Evolutionary conservation across 2,888 invertebrate species (phyloP).

Genomic region (Eudiplozoon nipponicum): DNA sequence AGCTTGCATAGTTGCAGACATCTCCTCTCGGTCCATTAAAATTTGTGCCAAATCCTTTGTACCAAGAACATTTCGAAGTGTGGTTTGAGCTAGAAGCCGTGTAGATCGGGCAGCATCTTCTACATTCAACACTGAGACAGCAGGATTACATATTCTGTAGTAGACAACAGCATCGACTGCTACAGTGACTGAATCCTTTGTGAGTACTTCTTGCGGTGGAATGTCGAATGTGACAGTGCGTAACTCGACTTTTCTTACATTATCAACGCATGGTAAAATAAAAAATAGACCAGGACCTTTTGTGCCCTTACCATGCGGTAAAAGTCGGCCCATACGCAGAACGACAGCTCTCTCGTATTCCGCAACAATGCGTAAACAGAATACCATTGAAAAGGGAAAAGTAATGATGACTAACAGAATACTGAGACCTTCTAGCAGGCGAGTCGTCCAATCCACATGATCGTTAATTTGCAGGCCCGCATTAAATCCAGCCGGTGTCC

Average conservation of each 20-base stretch:
- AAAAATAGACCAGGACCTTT: conserved; percentile 20
- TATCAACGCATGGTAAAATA: conserved; percentile 20
- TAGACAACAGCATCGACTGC: conserved; percentile 25
- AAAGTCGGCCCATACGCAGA: conserved; percentile 20
- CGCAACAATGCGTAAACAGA: conserved; percentile 18
- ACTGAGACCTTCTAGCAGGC: background rate
- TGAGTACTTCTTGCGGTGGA: conserved; percentile 21
- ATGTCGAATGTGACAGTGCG: conserved; percentile 20
- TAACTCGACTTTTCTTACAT: conserved; percentile 17
- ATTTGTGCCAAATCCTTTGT: conserved; percentile 22
- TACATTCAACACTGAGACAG: conserved; percentile 23
- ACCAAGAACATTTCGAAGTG: conserved; percentile 23
- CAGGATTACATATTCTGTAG: conserved; percentile 22
- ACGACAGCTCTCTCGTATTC: conserved; percentile 22
- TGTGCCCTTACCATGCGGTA: conserved; percentile 16
- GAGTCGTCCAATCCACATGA: conserved; percentile 1
- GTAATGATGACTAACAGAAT: conserved; percentile 19
- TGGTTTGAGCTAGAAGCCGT: conserved; percentile 22
- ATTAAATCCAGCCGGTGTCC: too few relatives aligned
- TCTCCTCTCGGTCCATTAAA: conserved; percentile 22
- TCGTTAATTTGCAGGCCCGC: too few relatives aligned
- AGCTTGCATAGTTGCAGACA: conserved; percentile 20
- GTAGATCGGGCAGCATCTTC: conserved; percentile 23
- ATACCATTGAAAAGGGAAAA: conserved; percentile 20
- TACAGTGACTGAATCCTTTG: conserved; percentile 24